Evolutionary conservation across 2,113 vertebrate genomes (phyloP).

Genomic region (Anolis sagrei): DNA sequence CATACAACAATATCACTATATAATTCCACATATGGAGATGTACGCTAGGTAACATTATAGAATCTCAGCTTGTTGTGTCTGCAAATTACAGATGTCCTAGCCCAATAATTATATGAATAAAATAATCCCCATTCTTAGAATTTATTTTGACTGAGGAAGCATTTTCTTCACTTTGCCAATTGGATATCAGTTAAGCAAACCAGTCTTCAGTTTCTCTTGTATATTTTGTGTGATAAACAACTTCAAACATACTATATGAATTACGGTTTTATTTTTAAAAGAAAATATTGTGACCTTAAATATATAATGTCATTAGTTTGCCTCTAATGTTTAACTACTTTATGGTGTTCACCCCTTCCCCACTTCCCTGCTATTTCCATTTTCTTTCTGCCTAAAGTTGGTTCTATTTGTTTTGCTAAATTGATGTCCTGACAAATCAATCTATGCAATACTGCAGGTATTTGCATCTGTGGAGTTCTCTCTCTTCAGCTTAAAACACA

Average conservation of each 20-base stretch:
- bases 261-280: neutral
- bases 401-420: constrained; percentile 47
- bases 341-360: constrained; percentile 3
- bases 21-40: no score
- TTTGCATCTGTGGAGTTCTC: neutral
- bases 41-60: no score
- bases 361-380: constrained; percentile 4
- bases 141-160: constrained; percentile 40
- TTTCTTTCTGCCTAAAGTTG: constrained; percentile 34
- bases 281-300: constrained; percentile 32
- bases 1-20: no score
- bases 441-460: constrained; percentile 43
- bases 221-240: constrained; percentile 60
- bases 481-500: constrained; percentile 22
- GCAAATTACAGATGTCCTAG: constrained; percentile 28
- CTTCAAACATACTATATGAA: constrained; percentile 65
- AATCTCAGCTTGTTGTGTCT: neutral
- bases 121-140: constrained; percentile 42
- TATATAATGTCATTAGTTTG: constrained; percentile 54
- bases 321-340: constrained; percentile 41
- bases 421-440: constrained; percentile 59
- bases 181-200: constrained; percentile 61
- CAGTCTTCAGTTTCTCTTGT: constrained; percentile 20
- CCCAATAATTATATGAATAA: constrained; percentile 34
- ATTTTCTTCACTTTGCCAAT: constrained; percentile 47